Percentiles rank a stretch among this genome's conserved stretches.
phyloP scores from a whole-genome alignment of 2,797 vertebrate genomes.

The Micrastur ruficollis region DNA sequence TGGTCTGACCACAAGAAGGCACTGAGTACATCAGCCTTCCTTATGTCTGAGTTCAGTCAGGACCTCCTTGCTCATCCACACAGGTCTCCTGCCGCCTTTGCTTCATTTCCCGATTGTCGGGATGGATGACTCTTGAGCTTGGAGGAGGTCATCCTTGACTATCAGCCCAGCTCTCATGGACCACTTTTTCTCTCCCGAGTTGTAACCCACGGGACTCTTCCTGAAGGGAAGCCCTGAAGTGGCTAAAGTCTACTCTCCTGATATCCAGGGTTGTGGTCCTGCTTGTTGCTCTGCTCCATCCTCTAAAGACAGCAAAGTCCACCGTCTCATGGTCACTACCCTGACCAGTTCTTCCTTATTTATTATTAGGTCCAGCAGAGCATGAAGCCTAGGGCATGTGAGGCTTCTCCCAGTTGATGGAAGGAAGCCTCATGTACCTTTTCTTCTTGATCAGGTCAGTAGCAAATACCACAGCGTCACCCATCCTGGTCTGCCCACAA shows the following conservation, averaged over 20 bases:
- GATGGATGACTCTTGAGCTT: background rate
- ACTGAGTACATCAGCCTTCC: background rate
- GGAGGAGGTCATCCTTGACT: background rate
- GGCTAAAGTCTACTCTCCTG: background rate
- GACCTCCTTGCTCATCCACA: background rate
- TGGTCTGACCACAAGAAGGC: background rate
- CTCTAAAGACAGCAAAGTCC: background rate
- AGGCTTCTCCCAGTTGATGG: background rate
- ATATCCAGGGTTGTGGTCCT: background rate
- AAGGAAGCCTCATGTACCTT: background rate
- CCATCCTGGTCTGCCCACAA: background rate
- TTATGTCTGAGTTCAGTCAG: background rate
- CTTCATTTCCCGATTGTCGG: background rate
- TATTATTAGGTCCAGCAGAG: background rate
- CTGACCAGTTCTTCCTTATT: background rate
- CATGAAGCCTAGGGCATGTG: background rate
- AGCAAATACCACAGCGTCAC: background rate
- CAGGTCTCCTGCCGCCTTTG: background rate
- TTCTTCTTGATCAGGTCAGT: background rate
- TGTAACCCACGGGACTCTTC: background rate
- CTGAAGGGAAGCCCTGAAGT: background rate
- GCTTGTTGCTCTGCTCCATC: background rate
- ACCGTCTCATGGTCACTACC: background rate
- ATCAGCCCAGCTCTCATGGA: background rate
- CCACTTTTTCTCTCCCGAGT: background rate